Evolutionary conservation across 2,888 invertebrate species (phyloP).

Genomic region (Itoplectis maculator): DNA sequence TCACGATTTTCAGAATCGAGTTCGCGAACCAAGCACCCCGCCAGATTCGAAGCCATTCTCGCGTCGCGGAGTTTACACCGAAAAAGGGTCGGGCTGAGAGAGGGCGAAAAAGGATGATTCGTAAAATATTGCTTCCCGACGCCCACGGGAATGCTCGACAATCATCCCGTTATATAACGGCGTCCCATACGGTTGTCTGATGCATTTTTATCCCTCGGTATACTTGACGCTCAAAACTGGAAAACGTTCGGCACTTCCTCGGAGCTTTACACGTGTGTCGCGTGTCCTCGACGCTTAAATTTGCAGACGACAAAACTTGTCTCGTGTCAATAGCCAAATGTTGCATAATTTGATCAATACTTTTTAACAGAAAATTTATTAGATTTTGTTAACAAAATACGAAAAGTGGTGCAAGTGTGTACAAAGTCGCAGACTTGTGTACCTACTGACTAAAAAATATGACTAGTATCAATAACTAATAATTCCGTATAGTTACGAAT

Average conservation of each 20-base stretch:
- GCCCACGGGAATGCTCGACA: constrained; percentile 37
- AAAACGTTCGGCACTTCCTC: constrained; percentile 6
- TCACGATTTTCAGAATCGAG: constrained; percentile 49
- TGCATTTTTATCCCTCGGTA: constrained; percentile 22
- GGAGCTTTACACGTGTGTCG: background rate
- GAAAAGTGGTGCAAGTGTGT: background rate
- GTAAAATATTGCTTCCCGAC: constrained; percentile 52
- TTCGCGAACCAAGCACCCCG: constrained; percentile 17
- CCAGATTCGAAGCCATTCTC: constrained; percentile 33
- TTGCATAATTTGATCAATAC: background rate
- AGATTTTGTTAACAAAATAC: background rate
- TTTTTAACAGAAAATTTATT: background rate
- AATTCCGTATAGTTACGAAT: too few species aligned
- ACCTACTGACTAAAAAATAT: too few species aligned
- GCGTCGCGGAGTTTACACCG: constrained; percentile 7
- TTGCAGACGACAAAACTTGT: background rate
- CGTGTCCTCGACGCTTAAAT: background rate
- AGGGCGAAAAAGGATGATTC: constrained; percentile 48
- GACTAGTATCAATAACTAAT: too few species aligned
- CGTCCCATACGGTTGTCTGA: constrained; percentile 32
- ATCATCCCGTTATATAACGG: constrained; percentile 24
- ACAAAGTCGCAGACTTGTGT: too few species aligned
- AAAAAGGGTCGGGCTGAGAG: constrained; percentile 15
- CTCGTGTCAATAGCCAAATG: background rate
- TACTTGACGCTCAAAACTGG: constrained; percentile 21